Evolutionary conservation across 2,113 vertebrate species (phyloP).

Genomic region (Notechis scutatus): DNA sequence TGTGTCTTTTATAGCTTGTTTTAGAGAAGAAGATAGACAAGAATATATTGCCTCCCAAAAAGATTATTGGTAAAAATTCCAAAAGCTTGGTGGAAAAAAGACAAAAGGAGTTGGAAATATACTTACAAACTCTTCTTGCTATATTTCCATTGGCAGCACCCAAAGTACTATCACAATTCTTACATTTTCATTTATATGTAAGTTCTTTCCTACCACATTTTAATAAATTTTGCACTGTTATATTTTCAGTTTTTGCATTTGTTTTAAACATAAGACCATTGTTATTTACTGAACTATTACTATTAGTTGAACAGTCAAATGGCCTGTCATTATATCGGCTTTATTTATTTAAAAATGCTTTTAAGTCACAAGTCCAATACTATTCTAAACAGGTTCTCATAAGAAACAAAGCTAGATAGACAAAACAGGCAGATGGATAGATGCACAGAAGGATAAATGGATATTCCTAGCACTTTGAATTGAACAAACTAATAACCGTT

Average conservation of each 20-base stretch:
- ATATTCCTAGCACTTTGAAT: not conserved
- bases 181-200: conserved; percentile 93
- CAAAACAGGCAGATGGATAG: not conserved
- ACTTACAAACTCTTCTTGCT: conserved; percentile 86
- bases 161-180: conserved; percentile 80
- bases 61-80: conserved; percentile 97
- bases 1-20: conserved; percentile 77
- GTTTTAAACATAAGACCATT: not conserved
- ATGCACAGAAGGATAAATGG: not conserved
- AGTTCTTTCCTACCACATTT: conserved; percentile 65
- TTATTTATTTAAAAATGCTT: not conserved
- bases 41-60: conserved; percentile 92
- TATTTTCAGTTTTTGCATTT: not conserved
- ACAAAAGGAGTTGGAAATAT: conserved; percentile 91
- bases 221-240: not conserved
- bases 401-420: not conserved
- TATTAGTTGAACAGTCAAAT: not conserved
- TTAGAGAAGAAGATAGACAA: conserved; percentile 88
- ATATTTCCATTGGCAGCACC: conserved; percentile 83
- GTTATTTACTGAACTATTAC: not conserved
- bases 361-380: not conserved
- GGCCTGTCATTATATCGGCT: not conserved
- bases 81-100: conserved; percentile 91
- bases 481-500: not conserved
- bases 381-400: not conserved